These are phyloP conservation scores for Electrona antarctica DNA, from an alignment of 2,113 vertebrate genomes.

Conservation along the genomic window DNA sequence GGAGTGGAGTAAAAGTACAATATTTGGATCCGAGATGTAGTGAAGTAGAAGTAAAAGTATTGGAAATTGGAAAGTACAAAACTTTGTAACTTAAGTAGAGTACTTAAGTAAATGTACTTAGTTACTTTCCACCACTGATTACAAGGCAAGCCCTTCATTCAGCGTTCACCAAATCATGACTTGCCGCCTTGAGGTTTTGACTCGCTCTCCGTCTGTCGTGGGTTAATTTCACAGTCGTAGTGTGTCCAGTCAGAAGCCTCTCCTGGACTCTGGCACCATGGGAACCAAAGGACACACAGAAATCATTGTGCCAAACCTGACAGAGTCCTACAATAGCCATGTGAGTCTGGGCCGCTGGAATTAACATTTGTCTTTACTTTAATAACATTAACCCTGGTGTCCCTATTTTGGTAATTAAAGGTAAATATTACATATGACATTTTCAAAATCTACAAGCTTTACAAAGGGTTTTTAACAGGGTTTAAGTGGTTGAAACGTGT, in stretches of 20 bases:
- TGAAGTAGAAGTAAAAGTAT: no score
- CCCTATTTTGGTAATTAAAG: background rate
- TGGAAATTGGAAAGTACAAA: no score
- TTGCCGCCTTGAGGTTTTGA: background rate
- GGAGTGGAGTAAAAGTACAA: no score
- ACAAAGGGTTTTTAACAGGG: no score
- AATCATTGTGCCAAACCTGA: slow-evolving; percentile 92
- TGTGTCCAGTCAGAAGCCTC: slow-evolving; percentile 91
- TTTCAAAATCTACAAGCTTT: no score
- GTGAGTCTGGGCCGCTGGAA: slow-evolving; percentile 77
- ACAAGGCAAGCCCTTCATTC: no score
- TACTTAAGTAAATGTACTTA: no score
- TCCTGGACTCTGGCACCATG: slow-evolving; percentile 98
- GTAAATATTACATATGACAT: background rate
- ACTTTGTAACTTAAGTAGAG: no score
- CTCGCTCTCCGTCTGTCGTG: background rate
- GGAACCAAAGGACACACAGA: slow-evolving; percentile 99
- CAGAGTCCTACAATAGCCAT: slow-evolving; percentile 97
- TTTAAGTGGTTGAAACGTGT: no score
- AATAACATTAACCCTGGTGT: background rate
- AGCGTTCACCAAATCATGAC: no score
- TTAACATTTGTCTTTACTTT: background rate
- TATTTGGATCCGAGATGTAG: no score
- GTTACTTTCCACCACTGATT: no score
- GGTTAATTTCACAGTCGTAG: slow-evolving; percentile 83